These are phyloP conservation scores for Schizotus pectinicornis DNA, from an alignment of 2,888 invertebrate genomes.

Conservation along the genomic window DNA sequence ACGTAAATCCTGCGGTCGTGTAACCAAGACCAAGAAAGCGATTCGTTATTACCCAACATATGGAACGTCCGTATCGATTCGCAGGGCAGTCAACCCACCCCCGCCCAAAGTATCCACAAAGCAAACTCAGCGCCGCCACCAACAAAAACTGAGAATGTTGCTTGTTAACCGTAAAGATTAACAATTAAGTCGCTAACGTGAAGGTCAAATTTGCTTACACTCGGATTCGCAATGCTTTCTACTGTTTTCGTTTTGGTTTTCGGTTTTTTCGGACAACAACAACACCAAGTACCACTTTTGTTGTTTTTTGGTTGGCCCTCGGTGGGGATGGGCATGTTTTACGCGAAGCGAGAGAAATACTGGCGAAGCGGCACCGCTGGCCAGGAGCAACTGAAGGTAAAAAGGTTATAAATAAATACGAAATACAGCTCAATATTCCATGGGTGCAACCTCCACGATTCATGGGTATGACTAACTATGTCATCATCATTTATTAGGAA, in stretches of 20 bases:
- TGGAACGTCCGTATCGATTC: slow-evolving; percentile 9
- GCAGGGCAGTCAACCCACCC: slow-evolving; percentile 12
- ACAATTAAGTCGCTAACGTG: too few species aligned
- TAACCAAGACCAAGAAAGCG: too few species aligned
- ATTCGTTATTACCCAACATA: background rate
- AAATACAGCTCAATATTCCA: slow-evolving; percentile 15
- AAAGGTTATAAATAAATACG: slow-evolving; percentile 20
- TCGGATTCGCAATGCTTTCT: background rate
- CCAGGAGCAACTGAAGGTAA: slow-evolving; percentile 11
- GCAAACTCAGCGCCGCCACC: slow-evolving; percentile 18
- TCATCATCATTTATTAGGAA: background rate
- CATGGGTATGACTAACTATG: slow-evolving; percentile 10
- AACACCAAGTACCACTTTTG: slow-evolving; percentile 10
- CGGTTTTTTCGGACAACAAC: slow-evolving; percentile 16
- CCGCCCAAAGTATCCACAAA: slow-evolving; percentile 19
- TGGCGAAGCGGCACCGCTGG: too few species aligned
- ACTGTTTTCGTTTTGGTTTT: slow-evolving; percentile 1
- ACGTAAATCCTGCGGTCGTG: slow-evolving; percentile 1
- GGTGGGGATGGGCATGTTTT: slow-evolving; percentile 7
- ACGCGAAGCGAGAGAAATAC: too few species aligned
- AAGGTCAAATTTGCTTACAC: background rate
- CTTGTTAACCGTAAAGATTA: too few species aligned
- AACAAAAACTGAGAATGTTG: background rate
- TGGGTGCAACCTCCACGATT: slow-evolving; percentile 6
- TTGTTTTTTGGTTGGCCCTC: background rate